phyloP scores from a whole-genome alignment of 1,140 invertebrate species.

The Sweltsa coloradensis region DNA sequence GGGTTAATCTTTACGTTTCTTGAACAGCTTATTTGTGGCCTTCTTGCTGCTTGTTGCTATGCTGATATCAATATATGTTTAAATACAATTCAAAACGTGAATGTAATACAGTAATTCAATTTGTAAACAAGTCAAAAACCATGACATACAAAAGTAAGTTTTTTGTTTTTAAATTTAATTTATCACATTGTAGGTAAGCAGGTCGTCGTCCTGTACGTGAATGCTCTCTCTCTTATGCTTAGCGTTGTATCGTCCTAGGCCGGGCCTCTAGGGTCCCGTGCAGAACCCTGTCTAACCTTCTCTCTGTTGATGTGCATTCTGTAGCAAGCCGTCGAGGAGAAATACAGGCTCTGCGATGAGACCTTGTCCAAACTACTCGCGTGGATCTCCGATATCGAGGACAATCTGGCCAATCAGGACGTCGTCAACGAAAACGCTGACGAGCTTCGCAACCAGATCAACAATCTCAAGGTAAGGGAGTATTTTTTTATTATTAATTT shows the following conservation, averaged over 20 bases:
- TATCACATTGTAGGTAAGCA: too few relatives aligned
- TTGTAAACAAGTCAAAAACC: too few relatives aligned
- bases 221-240: background rate
- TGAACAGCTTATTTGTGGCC: too few relatives aligned
- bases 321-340: constrained; percentile 88
- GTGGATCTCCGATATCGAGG: constrained; percentile 79
- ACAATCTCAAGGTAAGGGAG: constrained; percentile 62
- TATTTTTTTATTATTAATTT: background rate
- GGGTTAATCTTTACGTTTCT: too few relatives aligned
- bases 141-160: too few relatives aligned
- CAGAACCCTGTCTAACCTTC: too few relatives aligned
- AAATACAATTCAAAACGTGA: too few relatives aligned
- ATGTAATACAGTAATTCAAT: too few relatives aligned
- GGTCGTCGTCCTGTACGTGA: too few relatives aligned
- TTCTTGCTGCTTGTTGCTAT: too few relatives aligned
- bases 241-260: background rate
- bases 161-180: too few relatives aligned
- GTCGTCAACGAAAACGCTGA: constrained; percentile 79
- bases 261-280: background rate
- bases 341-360: constrained; percentile 82
- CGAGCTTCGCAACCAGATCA: constrained; percentile 80
- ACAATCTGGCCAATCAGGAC: constrained; percentile 75
- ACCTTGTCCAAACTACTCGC: constrained; percentile 70
- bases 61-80: too few relatives aligned
- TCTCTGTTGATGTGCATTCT: constrained; percentile 13